Evolutionary conservation across 2,113 vertebrate genomes (phyloP), one percentile per base, ranked within the genome.

Genomic region (Oenanthe melanoleuca): DNA sequence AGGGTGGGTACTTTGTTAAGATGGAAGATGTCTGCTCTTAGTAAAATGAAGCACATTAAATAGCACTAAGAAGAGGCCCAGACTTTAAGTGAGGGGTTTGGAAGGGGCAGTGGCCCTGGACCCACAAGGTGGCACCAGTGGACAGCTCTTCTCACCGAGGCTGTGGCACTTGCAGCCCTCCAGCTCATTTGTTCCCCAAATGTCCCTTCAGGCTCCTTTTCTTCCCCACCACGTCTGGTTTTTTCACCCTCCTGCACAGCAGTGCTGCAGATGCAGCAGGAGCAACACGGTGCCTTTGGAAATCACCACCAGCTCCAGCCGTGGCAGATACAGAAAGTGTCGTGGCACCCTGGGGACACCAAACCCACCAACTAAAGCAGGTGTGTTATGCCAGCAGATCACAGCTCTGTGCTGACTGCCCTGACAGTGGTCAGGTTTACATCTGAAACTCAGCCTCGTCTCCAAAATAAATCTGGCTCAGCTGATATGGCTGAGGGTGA

Each of bases 71-170:
- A 93, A 20, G 28, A 80, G 34, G 42, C 8, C 3, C 22, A 59
- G 12, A 37, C 52, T 85, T 67, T 26, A 40, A 77, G 9, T 44
- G 34, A 29, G 37, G 33, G 9, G 21, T 3, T 24, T 64, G 47
- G 34, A 21, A 7, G 1, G 15, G 73, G 65, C 15, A 18, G 12
- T 71, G 86, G 42, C 71, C 49, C 85, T 34, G 26, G 21, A 59
- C 75, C 94, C 96, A 95, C 85, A 28, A 96, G 96, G 57, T 96
- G 95, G 96, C 96, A 96, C 85, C 83, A 89, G 90, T 21, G 25
- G 89, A 80, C 72, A 94, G 82, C 52, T 80, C 92, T 94, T 96
- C 56, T n/a, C 31, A 8, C 37, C 1, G 12, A 14, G 17, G 24
- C 75, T 44, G 55, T 14, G 17, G 7, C 3, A 9, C 33, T 37